phyloP scores from a whole-genome alignment of 1,140 invertebrate species.

The Lordiphosa clarofinis region DNA sequence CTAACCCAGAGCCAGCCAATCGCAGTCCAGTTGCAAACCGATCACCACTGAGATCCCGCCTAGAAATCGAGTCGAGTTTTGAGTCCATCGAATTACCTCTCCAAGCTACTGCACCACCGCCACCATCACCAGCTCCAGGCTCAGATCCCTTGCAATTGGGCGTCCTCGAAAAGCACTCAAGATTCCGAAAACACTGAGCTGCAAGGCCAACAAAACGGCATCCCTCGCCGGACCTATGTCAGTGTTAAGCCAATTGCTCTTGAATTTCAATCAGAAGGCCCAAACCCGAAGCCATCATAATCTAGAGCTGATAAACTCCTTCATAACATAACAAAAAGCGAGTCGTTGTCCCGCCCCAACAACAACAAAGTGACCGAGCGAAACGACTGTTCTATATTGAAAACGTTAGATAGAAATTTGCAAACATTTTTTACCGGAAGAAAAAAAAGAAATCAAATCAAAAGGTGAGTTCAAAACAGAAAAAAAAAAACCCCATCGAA shows the following conservation, averaged over 20 bases:
- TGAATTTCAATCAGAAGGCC: constrained; percentile 74
- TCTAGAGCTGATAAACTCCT: constrained; percentile 75
- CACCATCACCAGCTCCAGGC: constrained; percentile 6
- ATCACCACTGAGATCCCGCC: constrained; percentile 1
- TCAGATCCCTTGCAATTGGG: constrained; percentile 14
- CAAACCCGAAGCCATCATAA: constrained; percentile 65
- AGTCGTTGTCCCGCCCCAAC: constrained; percentile 18
- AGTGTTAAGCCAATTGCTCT: constrained; percentile 68
- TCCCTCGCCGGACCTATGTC: constrained; percentile 71
- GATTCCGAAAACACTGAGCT: constrained; percentile 65
- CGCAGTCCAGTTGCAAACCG: constrained; percentile 8
- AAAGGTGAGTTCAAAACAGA: constrained; percentile 49
- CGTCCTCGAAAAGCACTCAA: constrained; percentile 48
- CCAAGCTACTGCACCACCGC: constrained; percentile 10
- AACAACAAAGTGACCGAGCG: constrained; percentile 22
- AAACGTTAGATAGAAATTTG: constrained; percentile 62
- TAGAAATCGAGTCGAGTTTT: no score
- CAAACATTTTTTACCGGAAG: constrained; percentile 78
- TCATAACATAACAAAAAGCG: constrained; percentile 72
- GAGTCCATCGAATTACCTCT: not conserved
- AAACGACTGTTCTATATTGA: constrained; percentile 20
- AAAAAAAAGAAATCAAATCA: constrained; percentile 76
- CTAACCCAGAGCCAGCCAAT: constrained; percentile 21
- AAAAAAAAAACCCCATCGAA: constrained; percentile 22
- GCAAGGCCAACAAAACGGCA: constrained; percentile 69